phyloP scores from a whole-genome alignment of 2,113 vertebrate species.

The Lagopus muta region DNA sequence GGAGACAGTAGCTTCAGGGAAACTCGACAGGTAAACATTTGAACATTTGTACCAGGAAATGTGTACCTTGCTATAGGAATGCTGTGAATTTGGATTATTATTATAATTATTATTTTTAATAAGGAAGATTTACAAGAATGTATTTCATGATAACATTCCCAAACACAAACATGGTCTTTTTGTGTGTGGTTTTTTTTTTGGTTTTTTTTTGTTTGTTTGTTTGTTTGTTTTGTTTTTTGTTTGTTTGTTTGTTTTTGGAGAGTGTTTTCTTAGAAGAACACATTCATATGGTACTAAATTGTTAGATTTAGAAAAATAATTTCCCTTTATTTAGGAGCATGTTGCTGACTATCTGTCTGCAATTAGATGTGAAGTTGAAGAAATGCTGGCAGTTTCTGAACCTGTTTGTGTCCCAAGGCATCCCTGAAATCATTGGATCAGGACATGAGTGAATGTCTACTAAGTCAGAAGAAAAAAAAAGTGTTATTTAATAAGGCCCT shows the following conservation, averaged over 20 bases:
- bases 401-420: background rate
- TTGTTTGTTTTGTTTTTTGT: too few relatives aligned
- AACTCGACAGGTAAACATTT: background rate
- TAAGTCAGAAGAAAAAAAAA: background rate
- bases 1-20: background rate
- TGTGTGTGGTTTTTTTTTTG: background rate
- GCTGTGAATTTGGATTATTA: background rate
- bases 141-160: background rate
- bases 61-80: background rate
- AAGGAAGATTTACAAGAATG: background rate
- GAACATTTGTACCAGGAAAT: background rate
- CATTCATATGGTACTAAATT: background rate
- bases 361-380: background rate
- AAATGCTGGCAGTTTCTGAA: fast-evolving
- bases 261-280: background rate
- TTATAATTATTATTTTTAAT: background rate
- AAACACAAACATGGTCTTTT: background rate
- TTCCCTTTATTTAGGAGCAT: background rate
- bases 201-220: too few relatives aligned
- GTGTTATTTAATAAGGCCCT: background rate
- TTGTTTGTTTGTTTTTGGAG: background rate
- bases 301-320: background rate
- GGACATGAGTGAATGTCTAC: background rate
- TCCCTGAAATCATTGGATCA: background rate
- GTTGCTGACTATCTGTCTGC: background rate